Conservation (phyloP, 1,140 invertebrate species). For the Phymastichus coffea region DNA sequence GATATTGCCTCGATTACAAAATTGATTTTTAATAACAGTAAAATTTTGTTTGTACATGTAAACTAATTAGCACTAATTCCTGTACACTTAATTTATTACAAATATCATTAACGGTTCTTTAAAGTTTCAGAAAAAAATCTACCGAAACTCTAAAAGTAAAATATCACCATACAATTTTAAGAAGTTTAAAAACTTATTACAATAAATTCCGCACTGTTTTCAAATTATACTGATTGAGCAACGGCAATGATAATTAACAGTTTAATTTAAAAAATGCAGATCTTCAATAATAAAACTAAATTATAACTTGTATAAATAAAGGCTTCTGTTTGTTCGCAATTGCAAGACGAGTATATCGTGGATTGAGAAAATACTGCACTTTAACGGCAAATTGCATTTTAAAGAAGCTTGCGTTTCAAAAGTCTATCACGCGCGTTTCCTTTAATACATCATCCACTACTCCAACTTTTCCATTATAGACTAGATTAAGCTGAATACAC, state of each 20-base stretch:
- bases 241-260: too few species aligned
- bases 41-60: not conserved
- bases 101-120: slow-evolving; percentile 17
- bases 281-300: slow-evolving; percentile 9
- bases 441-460: slow-evolving; percentile 21
- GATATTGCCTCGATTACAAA: not conserved
- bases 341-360: slow-evolving; percentile 22
- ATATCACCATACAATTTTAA: slow-evolving; percentile 14
- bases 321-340: slow-evolving; percentile 21
- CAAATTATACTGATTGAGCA: slow-evolving; percentile 5
- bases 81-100: not conserved
- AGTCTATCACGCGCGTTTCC: slow-evolving; percentile 13
- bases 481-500: slow-evolving; percentile 51
- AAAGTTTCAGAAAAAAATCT: not conserved
- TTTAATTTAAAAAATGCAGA: slow-evolving; percentile 22
- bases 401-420: slow-evolving; percentile 16
- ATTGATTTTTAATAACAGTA: not conserved
- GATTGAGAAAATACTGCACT: slow-evolving; percentile 16
- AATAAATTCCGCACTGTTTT: slow-evolving; percentile 1
- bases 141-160: slow-evolving; percentile 14
- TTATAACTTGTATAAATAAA: not conserved
- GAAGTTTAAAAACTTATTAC: slow-evolving; percentile 2
- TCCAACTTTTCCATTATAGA: slow-evolving; percentile 41
- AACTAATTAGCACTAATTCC: too few species aligned
- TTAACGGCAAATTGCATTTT: slow-evolving; percentile 38